Percentiles rank a stretch among this genome's conserved stretches.
phyloP scores from a whole-genome alignment of 2,888 invertebrate species.

The Thecophora atra region DNA sequence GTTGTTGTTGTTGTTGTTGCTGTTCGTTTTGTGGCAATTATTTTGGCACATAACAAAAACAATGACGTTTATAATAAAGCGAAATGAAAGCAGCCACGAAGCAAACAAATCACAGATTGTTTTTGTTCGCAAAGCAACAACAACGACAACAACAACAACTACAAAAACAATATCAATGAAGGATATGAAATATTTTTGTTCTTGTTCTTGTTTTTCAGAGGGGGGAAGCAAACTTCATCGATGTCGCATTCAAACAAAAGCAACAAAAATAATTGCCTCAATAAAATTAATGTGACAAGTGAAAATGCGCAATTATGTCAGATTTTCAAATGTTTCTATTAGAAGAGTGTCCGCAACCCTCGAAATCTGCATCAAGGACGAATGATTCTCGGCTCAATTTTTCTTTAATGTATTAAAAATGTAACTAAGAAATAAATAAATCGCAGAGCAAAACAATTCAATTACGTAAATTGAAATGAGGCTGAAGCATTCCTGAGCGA shows the following conservation, averaged over 20 bases:
- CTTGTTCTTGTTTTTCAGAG: neutral
- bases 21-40: constrained; percentile 1
- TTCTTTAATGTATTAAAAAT: too few relatives aligned
- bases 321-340: neutral
- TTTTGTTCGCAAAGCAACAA: constrained; percentile 1
- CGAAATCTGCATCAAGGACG: neutral
- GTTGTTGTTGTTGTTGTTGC: too few relatives aligned
- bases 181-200: neutral
- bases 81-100: constrained; percentile 9
- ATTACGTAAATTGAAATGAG: neutral
- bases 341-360: neutral
- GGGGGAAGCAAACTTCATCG: neutral
- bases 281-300: constrained; percentile 38
- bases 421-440: too few relatives aligned
- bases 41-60: constrained; percentile 13
- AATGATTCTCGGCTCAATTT: neutral
- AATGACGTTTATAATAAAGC: neutral
- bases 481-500: neutral
- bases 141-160: constrained; percentile 19
- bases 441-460: neutral
- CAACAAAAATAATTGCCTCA: constrained; percentile 33
- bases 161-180: neutral
- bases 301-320: constrained; percentile 10
- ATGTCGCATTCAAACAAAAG: neutral
- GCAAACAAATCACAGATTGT: neutral